These are phyloP conservation scores for Tapera naevia DNA, from an alignment of 2,797 vertebrate species.

Conservation along the genomic window DNA sequence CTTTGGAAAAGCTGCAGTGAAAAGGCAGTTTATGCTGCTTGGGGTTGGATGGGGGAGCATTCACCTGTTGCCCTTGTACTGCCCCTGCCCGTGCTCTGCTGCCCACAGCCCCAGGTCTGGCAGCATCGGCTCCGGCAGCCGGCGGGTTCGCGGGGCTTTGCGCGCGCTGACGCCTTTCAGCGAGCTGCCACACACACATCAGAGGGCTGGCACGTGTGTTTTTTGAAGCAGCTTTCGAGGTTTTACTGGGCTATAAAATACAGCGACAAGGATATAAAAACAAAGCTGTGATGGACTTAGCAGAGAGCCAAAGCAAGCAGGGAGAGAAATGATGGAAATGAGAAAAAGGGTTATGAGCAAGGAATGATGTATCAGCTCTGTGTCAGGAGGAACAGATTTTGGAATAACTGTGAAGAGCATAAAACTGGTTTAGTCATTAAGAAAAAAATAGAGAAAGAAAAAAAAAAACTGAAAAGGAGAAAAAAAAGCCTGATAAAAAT, in stretches of 20 bases:
- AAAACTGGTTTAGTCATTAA: conserved; percentile 65
- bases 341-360: neutral
- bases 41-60: neutral
- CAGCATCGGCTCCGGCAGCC: neutral
- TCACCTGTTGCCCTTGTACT: neutral
- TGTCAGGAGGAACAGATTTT: conserved; percentile 56
- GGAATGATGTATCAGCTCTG: conserved; percentile 27
- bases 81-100: neutral
- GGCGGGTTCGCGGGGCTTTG: neutral
- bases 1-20: neutral
- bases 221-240: conserved; percentile 54
- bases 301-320: conserved; percentile 64
- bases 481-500: conserved; percentile 23
- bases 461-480: neutral
- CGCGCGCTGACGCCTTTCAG: neutral
- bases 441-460: neutral
- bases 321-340: conserved; percentile 37
- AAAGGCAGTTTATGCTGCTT: neutral
- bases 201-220: conserved; percentile 34
- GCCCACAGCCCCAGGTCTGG: neutral
- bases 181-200: conserved; percentile 47
- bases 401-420: conserved; percentile 60
- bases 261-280: conserved; percentile 47
- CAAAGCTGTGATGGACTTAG: conserved; percentile 71
- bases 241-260: conserved; percentile 64